Conservation (phyloP, 2,797 vertebrate species). For the Gouania willdenowi region DNA sequence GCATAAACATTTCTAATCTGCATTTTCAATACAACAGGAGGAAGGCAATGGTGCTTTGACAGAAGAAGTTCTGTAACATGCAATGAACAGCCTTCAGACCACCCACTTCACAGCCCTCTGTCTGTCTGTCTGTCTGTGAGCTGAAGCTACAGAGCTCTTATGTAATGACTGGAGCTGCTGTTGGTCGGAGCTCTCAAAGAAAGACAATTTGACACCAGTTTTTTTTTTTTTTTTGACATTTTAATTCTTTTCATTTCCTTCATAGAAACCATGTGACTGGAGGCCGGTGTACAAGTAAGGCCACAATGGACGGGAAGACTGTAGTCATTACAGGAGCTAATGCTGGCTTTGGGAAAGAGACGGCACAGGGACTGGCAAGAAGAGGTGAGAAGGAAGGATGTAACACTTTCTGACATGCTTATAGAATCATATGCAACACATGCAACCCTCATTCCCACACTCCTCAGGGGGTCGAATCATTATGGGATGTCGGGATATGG, state of each 20-base stretch:
- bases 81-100: neutral
- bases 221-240: accelerated
- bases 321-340: constrained; percentile 86
- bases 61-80: neutral
- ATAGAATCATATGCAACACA: no score
- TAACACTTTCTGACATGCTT: no score
- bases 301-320: constrained; percentile 78
- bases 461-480: constrained; percentile 79
- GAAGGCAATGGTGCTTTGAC: no score
- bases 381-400: constrained; percentile 84
- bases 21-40: neutral
- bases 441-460: no score
- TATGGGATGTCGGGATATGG: constrained; percentile 85
- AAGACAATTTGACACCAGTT: neutral
- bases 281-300: constrained; percentile 80
- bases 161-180: neutral
- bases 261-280: constrained; percentile 77
- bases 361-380: constrained; percentile 77
- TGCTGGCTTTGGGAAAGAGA: constrained; percentile 83
- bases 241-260: neutral
- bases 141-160: neutral
- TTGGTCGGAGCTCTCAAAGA: neutral
- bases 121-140: neutral
- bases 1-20: no score
- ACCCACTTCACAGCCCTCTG: neutral